Evolutionary conservation across 2,797 vertebrate genomes (phyloP).

Genomic region (Sarcoramphus papa): DNA sequence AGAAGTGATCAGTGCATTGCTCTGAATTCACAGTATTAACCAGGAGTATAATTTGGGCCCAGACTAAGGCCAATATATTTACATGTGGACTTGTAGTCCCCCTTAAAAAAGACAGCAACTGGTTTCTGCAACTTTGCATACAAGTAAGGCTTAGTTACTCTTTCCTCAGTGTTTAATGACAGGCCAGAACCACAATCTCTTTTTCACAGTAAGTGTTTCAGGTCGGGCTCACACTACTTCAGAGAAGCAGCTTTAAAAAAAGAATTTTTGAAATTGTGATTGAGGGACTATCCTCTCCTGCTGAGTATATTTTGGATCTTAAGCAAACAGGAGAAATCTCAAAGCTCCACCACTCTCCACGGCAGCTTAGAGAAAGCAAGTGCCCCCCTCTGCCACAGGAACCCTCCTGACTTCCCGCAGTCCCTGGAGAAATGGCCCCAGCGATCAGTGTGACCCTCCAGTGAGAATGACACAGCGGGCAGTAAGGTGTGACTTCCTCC

Average conservation of each 20-base stretch:
- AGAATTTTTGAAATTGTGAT: background rate
- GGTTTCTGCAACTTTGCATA: background rate
- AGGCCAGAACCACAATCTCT: background rate
- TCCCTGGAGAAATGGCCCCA: background rate
- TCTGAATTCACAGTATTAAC: background rate
- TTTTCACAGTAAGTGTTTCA: background rate
- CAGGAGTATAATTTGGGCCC: background rate
- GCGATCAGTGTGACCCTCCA: background rate
- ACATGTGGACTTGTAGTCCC: accelerated
- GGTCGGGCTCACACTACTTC: background rate
- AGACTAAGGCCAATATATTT: background rate
- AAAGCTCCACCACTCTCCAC: background rate
- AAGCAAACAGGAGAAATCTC: background rate
- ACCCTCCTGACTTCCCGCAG: background rate
- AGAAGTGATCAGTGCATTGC: background rate
- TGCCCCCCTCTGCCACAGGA: background rate
- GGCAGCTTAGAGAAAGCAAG: background rate
- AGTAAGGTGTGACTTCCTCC: background rate
- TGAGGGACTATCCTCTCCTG: background rate
- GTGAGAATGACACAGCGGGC: background rate
- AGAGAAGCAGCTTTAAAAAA: background rate
- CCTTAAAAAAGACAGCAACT: background rate
- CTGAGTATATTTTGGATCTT: background rate
- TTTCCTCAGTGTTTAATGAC: background rate
- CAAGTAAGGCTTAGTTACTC: background rate